phyloP scores from a whole-genome alignment of 2,888 invertebrate species.

The Dermolepida albohirtum region DNA sequence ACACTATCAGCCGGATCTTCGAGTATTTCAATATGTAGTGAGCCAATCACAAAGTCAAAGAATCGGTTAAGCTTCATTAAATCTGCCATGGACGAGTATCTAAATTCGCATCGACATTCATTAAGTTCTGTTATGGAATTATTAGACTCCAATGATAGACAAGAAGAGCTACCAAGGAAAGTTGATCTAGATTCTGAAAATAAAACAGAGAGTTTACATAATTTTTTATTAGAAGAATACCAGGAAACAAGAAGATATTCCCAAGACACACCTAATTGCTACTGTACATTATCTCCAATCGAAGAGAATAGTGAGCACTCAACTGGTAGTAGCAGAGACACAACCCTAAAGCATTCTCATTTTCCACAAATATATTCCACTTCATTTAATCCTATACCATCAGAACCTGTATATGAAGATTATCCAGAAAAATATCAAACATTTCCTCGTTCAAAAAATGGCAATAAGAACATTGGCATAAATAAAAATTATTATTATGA shows the following conservation, averaged over 20 bases:
- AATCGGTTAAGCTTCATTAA: conserved; percentile 59
- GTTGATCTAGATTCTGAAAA: conserved; percentile 44
- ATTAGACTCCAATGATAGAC: conserved; percentile 51
- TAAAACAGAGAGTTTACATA: conserved; percentile 47
- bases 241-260: conserved; percentile 45
- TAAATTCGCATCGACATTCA: conserved; percentile 64
- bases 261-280: conserved; percentile 47
- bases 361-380: conserved; percentile 54
- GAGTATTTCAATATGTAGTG: conserved; percentile 59
- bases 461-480: conserved; percentile 53
- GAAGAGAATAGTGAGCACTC: conserved; percentile 71
- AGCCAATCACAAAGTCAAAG: conserved; percentile 57
- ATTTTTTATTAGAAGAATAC: conserved; percentile 40
- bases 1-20: conserved; percentile 53
- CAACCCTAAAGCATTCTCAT: conserved; percentile 54
- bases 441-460: conserved; percentile 67
- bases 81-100: conserved; percentile 63
- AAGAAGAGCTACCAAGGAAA: conserved; percentile 23
- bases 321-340: conserved; percentile 63
- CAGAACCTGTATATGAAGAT: conserved; percentile 51
- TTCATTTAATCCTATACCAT: conserved; percentile 62
- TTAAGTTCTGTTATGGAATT: conserved; percentile 64
- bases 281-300: conserved; percentile 67
- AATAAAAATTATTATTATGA: conserved; percentile 54
- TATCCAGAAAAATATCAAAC: conserved; percentile 66